Percentiles rank a stretch among this genome's conserved stretches.
Conservation (phyloP, 2,113 vertebrate species). For the Megalops atlanticus region DNA sequence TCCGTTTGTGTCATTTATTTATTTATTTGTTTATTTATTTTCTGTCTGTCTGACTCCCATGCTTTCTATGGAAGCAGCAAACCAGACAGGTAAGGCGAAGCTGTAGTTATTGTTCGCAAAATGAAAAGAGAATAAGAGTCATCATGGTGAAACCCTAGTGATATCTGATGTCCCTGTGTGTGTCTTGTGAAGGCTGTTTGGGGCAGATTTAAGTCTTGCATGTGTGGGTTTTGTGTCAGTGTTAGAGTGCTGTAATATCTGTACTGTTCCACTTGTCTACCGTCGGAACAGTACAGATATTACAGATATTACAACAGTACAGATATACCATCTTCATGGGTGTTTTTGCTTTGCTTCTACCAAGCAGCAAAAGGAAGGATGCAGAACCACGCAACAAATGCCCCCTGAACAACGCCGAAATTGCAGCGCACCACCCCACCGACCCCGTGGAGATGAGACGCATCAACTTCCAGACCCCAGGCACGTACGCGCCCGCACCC, state of each 20-base stretch:
- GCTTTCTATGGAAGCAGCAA: slow-evolving; percentile 80
- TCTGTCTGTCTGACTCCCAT: background rate
- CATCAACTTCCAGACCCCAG: slow-evolving; percentile 98
- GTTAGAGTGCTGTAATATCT: background rate
- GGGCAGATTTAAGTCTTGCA: too few species aligned
- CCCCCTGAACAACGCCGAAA: slow-evolving; percentile 89
- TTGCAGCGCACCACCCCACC: slow-evolving; percentile 91
- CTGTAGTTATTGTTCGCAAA: slow-evolving; percentile 41
- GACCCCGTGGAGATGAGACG: slow-evolving; percentile 97
- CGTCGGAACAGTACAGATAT: background rate
- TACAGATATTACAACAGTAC: too few species aligned
- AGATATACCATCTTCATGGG: slow-evolving; percentile 44
- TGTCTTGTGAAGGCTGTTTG: background rate
- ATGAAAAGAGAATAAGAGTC: background rate
- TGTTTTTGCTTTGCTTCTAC: slow-evolving; percentile 45
- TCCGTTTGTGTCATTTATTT: slow-evolving; percentile 54
- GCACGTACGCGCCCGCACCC: slow-evolving; percentile 57
- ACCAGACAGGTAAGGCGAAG: slow-evolving; percentile 91
- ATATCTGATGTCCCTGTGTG: background rate
- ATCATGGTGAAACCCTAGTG: background rate
- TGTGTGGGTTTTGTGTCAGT: background rate
- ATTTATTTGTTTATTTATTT: slow-evolving; percentile 53
- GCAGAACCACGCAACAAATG: slow-evolving; percentile 94
- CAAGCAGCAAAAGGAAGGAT: slow-evolving; percentile 89
- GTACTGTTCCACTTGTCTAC: background rate